Conservation (phyloP, 2,888 invertebrate species). For the Rotaria magnacalcarata region DNA sequence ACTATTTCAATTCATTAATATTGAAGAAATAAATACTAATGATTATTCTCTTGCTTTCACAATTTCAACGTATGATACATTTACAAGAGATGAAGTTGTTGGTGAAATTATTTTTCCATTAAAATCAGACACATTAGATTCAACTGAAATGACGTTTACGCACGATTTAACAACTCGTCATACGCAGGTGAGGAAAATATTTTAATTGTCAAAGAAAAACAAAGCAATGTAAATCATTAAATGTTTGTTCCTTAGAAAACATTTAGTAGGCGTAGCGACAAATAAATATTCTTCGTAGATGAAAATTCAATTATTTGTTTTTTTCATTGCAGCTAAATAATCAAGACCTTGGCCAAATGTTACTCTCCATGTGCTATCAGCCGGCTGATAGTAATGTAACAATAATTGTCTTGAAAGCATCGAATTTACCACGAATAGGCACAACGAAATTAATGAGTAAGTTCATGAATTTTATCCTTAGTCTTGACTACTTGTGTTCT, state of each 20-base stretch:
- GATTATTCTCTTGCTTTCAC: conserved; percentile 50
- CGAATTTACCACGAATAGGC: conserved; percentile 95
- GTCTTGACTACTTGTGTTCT: conserved; percentile 20
- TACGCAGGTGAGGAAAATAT: conserved; percentile 69
- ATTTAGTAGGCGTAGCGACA: too few relatives aligned
- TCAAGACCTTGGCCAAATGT: conserved; percentile 85
- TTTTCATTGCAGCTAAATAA: conserved; percentile 70
- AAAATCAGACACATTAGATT: conserved; percentile 54
- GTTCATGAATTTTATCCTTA: too few relatives aligned
- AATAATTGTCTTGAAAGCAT: conserved; percentile 89
- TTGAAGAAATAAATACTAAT: background rate
- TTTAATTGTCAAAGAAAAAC: background rate
- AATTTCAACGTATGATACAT: conserved; percentile 74
- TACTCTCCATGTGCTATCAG: conserved; percentile 95
- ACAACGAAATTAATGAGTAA: conserved; percentile 80
- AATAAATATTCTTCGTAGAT: background rate
- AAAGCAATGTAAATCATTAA: too few relatives aligned
- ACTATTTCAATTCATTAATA: background rate
- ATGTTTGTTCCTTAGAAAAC: too few relatives aligned
- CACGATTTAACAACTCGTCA: conserved; percentile 86
- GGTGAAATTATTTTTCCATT: conserved; percentile 81
- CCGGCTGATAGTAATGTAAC: conserved; percentile 90
- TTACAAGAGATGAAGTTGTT: conserved; percentile 94
- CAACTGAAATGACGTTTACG: conserved; percentile 61
- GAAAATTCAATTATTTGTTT: background rate